Evolutionary conservation across 37 sponge, comb jelly and placozoan genomes (phyloP), one percentile per base, ranked within the genome.

Genomic region (Halisarca cf. caerulea): DNA sequence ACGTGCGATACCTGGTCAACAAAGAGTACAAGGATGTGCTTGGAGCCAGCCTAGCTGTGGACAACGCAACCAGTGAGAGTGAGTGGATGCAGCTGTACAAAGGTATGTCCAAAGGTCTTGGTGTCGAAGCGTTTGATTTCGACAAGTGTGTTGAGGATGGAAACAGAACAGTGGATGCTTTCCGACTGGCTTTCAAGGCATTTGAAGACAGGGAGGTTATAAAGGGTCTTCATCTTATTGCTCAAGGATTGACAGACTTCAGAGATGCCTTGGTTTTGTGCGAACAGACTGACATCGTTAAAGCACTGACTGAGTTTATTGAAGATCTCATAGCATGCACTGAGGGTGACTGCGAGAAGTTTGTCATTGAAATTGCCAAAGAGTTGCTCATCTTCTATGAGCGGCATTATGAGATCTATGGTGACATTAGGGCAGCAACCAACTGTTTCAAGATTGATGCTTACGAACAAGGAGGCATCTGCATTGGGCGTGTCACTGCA

Each of bases 401-500:
- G 84, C 77, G 83, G 20, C 24, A 59, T 18, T 88, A 92, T 54
- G 92, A 92, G 86, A 92, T 92, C 21, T 92, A 92, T 79, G 92
- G 92, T 27, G 92, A 92, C 80, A 88, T 92, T 25, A 71, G 37
- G 60, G 89, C 66, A 58, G 89, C 92, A 24, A 79, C 32, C 20
- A 90, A 90, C 84, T 54, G 80, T 47, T 89, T 90, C 79, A 83
- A 86, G 45, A 79, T 90, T 20, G 64, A 79, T 45, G 91, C 91
- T 37, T 90, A 90, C 47, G 87, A 90, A 51, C 86, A 86, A 75
- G 90, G 84, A 32, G 91, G 91, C 0, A 14, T 90, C 25, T 86
- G 87, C 42, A 83, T 90, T 69, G 91, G 91, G 0, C 82, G 87
- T 59, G 87, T 90, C 30, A 90, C 91, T 17, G 41, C 42, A 25